Evolutionary conservation across 2,888 invertebrate species (phyloP), one percentile per base, ranked within the genome.

Genomic region (Eurois occulta): DNA sequence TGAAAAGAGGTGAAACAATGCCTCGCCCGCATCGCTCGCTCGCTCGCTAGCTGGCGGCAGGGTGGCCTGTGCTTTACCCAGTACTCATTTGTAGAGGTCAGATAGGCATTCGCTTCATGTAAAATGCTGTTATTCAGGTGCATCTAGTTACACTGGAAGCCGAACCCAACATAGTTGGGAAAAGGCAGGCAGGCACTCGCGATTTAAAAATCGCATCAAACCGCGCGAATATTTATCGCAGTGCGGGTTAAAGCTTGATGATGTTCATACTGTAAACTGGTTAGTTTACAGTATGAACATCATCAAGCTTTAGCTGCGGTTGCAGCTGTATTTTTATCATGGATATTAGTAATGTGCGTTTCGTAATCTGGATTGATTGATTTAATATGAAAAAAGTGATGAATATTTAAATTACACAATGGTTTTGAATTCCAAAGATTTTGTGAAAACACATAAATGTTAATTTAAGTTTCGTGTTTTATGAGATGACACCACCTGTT

Each of bases 331-430:
- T 48, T 69, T 58, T 60, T 1, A 60, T 48, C 28, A 21, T 32
- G 16, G 16, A 2, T 58, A 66, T 65, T 24, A 1, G n/a, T 55
- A 32, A 62, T 28, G 48, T 24, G 38, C 18, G 11, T 85, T 87
- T 77, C 72, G 68, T 67, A 78, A 86, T 73, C 41, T 66, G 43
- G 28, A 80, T 70, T 78, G 28, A 80, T 70, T 78, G 18, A 72
- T 41, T 78, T 58, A 13, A 73, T 72, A 78, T 74, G 16, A 58
- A 52, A 46, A 32, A 46, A 38, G 32, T 69, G 32, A 48, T 76
- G 38, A 75, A 81, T 84, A 78, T 66, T 76, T 41, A 81, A 66
- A 64, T 64, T 35, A 35, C 5, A 52, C 41, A 66, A 16, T 48
- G 4, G 18, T 75, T 66, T 64, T 7, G 18, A 76, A 76, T 43